These are phyloP conservation scores for Channallabes apus DNA, from an alignment of 2,797 vertebrate species.

Conservation along the genomic window DNA sequence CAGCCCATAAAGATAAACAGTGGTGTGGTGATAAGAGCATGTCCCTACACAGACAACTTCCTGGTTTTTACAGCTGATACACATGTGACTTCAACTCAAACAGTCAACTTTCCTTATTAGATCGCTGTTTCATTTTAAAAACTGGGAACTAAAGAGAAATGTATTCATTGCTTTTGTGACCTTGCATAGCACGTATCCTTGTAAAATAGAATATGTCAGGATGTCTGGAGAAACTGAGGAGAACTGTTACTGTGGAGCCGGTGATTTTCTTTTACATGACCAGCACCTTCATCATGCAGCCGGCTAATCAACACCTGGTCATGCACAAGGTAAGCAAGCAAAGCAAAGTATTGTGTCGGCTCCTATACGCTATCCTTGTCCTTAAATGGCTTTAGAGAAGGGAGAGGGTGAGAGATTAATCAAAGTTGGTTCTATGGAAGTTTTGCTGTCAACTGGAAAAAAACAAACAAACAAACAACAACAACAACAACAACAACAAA, in stretches of 20 bases:
- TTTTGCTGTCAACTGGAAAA: constrained; percentile 42
- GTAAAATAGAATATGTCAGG: constrained; percentile 47
- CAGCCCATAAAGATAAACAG: constrained; percentile 18
- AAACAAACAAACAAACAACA: background rate
- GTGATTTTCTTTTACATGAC: constrained; percentile 64
- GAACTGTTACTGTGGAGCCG: constrained; percentile 62
- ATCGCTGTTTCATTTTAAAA: constrained; percentile 18
- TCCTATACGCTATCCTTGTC: constrained; percentile 18
- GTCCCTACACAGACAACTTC: constrained; percentile 41
- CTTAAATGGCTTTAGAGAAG: constrained; percentile 17
- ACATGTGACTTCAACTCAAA: constrained; percentile 42
- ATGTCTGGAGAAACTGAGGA: constrained; percentile 52
- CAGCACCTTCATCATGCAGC: constrained; percentile 55
- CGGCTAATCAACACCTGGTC: constrained; percentile 61
- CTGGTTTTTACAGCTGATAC: constrained; percentile 46
- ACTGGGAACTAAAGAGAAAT: constrained; percentile 27
- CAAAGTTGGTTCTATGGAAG: constrained; percentile 28
- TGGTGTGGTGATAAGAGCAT: constrained; percentile 47
- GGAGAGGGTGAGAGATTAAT: constrained; percentile 43
- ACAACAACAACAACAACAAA: constrained; percentile 20
- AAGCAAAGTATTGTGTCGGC: background rate
- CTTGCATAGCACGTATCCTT: background rate
- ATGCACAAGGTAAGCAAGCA: constrained; percentile 60
- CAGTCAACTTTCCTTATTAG: background rate
- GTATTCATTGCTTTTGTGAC: constrained; percentile 6